Percentiles rank a stretch among this genome's conserved stretches.
These are phyloP conservation scores for Nephila pilipes DNA, from an alignment of 1,140 invertebrate genomes.

Conservation along the genomic window DNA sequence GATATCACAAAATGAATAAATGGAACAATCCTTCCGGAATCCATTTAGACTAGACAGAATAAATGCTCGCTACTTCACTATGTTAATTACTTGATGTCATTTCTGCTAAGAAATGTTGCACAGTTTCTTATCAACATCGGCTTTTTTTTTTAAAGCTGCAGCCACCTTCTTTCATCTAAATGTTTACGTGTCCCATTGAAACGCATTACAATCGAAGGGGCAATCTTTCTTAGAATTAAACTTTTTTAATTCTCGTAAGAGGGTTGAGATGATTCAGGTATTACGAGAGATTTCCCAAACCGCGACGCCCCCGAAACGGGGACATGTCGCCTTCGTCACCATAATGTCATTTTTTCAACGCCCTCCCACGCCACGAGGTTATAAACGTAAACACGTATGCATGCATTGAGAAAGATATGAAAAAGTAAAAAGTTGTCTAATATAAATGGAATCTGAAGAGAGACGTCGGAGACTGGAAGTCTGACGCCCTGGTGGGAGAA, in stretches of 20 bases:
- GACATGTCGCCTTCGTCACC: not conserved
- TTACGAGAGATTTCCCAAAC: conserved; percentile 34
- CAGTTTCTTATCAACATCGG: too few species aligned
- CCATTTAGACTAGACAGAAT: too few species aligned
- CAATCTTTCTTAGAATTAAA: not conserved
- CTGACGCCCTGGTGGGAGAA: conserved; percentile 57
- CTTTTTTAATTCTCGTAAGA: not conserved
- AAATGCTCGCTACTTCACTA: too few species aligned
- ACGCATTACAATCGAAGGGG: not conserved
- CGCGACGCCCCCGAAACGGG: conserved; percentile 21
- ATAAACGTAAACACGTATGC: conserved; percentile 20
- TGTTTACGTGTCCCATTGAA: not conserved
- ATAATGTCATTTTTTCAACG: not conserved
- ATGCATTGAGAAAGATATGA: conserved; percentile 10
- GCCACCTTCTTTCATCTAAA: too few species aligned
- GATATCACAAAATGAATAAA: too few species aligned
- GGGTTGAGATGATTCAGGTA: conserved; percentile 2
- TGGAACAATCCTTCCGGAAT: too few species aligned
- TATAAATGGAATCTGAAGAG: conserved; percentile 37
- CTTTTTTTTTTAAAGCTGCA: too few species aligned
- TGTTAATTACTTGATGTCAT: too few species aligned
- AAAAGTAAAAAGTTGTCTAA: conserved; percentile 41
- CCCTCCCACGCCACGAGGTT: conserved; percentile 51
- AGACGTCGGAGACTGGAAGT: conserved; percentile 59
- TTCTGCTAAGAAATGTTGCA: too few species aligned